phyloP scores from a whole-genome alignment of 2,113 vertebrate species.

The Hystrix brachyura region DNA sequence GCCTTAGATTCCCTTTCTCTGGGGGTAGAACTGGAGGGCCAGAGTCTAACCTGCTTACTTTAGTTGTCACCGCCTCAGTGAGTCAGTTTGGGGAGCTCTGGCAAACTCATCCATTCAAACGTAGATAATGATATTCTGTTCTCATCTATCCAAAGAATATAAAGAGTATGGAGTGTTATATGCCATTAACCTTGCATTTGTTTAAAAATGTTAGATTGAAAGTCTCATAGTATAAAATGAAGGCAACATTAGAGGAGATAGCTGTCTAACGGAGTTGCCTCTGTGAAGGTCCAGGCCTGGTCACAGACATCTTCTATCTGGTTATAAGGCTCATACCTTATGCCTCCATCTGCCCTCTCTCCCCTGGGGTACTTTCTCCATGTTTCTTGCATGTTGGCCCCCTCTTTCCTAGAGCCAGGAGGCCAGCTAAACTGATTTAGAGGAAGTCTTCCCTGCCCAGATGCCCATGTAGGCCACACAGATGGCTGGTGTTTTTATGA shows the following conservation, averaged over 20 bases:
- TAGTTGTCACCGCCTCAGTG: not conserved
- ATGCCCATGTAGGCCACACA: not conserved
- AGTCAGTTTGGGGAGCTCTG: not conserved
- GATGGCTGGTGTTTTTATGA: not conserved
- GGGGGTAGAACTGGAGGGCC: not conserved
- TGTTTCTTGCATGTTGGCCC: not conserved
- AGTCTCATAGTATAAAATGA: not conserved
- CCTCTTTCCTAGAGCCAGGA: not conserved
- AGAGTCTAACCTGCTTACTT: rapidly evolving
- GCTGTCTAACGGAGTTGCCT: not conserved
- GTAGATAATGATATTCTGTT: not conserved
- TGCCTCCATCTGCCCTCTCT: not conserved
- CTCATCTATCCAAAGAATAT: not conserved
- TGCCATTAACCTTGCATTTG: not conserved
- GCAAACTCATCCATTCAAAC: not conserved
- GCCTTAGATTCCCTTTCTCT: not conserved
- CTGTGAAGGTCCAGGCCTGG: not conserved
- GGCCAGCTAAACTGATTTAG: not conserved
- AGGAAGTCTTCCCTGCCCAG: constrained; percentile 21
- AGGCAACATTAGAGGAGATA: not conserved
- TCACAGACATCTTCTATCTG: not conserved
- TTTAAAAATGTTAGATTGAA: not conserved
- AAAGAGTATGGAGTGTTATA: not conserved
- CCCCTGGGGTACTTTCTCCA: not conserved
- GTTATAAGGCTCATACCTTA: not conserved